Percentiles rank a stretch among this genome's conserved stretches.
Conservation (phyloP, 37 sponge, comb jelly and placozoan genomes). For the Lycopodina hypogea region DNA sequence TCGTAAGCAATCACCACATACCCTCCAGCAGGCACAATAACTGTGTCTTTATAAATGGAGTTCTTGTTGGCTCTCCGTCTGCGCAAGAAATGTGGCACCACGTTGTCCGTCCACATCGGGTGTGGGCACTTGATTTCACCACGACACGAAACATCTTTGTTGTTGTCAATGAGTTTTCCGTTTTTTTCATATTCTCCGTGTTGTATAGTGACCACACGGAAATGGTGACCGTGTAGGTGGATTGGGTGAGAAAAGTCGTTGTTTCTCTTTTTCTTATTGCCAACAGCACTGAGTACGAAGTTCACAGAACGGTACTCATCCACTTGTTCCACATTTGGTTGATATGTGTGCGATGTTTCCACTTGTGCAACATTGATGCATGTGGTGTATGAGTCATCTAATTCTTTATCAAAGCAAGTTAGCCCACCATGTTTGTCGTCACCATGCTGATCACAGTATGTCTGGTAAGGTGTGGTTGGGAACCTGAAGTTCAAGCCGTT, state of each 20-base stretch:
- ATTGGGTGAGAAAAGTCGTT: constrained; percentile 58
- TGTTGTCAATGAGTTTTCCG: background rate
- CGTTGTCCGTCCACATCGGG: constrained; percentile 11
- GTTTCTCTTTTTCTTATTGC: background rate
- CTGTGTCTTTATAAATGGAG: constrained; percentile 76
- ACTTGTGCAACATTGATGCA: constrained; percentile 11
- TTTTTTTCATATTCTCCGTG: constrained; percentile 45
- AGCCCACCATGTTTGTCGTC: background rate
- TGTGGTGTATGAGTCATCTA: background rate
- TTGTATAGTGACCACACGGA: constrained; percentile 56
- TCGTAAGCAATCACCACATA: constrained; percentile 72
- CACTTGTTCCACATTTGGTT: background rate
- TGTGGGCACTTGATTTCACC: constrained; percentile 5
- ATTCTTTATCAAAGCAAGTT: background rate
- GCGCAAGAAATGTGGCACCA: background rate
- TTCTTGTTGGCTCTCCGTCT: background rate
- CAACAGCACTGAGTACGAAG: constrained; percentile 30
- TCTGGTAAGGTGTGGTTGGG: constrained; percentile 51
- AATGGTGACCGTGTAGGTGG: constrained; percentile 72
- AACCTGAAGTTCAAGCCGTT: constrained; percentile 68
- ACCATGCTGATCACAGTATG: background rate
- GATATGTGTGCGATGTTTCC: background rate
- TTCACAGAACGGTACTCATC: background rate
- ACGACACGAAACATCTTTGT: constrained; percentile 38
- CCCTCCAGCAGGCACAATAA: constrained; percentile 85